Percentiles rank a stretch among this genome's conserved stretches.
phyloP scores from a whole-genome alignment of 2,113 vertebrate genomes.

The Ursus arctos region DNA sequence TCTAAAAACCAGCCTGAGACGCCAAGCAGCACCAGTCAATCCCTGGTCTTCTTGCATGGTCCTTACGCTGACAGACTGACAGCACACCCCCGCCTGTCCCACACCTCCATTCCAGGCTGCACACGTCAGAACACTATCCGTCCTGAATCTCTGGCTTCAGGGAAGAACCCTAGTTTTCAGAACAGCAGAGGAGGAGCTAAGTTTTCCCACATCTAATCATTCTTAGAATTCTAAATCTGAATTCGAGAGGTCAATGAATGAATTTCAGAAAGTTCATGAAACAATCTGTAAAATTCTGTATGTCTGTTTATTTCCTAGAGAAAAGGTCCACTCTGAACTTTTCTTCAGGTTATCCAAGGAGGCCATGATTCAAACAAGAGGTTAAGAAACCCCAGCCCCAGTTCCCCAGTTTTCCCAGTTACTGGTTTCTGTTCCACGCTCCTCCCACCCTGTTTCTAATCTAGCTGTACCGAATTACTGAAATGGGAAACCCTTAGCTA shows the following conservation, averaged over 20 bases:
- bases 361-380: not conserved
- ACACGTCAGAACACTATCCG: not conserved
- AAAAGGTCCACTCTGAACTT: not conserved
- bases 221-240: not conserved
- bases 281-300: not conserved
- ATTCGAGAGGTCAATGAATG: not conserved
- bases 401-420: not conserved
- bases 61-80: too few relatives aligned
- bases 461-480: slow-evolving; percentile 9
- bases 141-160: not conserved
- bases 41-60: too few relatives aligned
- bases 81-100: not conserved
- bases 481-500: not conserved
- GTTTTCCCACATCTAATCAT: not conserved
- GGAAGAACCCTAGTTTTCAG: not conserved
- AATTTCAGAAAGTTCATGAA: slow-evolving; percentile 12
- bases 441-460: not conserved
- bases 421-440: not conserved
- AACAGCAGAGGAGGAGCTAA: not conserved
- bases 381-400: not conserved
- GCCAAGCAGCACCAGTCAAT: not conserved
- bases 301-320: not conserved
- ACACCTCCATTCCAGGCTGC: not conserved
- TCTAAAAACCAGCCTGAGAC: not conserved
- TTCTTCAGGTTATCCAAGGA: not conserved